A percentile compares a stretch with the other conserved stretches of the same genome.
phyloP scores from a whole-genome alignment of 1,140 invertebrate species.

The Akabosia matsudoensis region DNA sequence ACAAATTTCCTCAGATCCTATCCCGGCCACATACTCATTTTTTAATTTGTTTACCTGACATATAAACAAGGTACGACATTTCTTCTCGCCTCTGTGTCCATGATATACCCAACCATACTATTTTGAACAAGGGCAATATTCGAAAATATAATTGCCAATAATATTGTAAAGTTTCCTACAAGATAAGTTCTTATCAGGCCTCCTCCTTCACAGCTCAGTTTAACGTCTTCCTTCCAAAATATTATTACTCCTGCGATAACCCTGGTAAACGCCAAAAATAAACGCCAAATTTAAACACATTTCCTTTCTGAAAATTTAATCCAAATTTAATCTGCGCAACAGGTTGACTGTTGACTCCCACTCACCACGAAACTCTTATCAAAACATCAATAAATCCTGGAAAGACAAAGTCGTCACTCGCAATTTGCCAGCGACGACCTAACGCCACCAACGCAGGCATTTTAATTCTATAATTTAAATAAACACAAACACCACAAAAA shows the following conservation, averaged over 20 bases:
- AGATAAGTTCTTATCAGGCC: slow-evolving; percentile 45
- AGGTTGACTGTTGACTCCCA: background rate
- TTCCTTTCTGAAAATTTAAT: slow-evolving; percentile 2
- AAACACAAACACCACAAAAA: no score
- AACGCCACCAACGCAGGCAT: slow-evolving; percentile 73
- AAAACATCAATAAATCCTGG: slow-evolving; percentile 71
- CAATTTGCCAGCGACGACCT: slow-evolving; percentile 73
- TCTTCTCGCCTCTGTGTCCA: slow-evolving; percentile 50
- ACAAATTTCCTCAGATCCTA: no score
- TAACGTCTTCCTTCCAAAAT: slow-evolving; percentile 45
- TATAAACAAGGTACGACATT: slow-evolving; percentile 52
- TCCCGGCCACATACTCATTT: background rate
- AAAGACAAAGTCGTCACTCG: slow-evolving; percentile 74
- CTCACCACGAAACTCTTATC: slow-evolving; percentile 68
- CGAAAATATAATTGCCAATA: slow-evolving; percentile 49
- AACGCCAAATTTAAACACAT: slow-evolving; percentile 19
- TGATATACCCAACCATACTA: slow-evolving; percentile 53
- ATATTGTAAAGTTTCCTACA: slow-evolving; percentile 48
- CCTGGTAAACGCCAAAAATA: slow-evolving; percentile 38
- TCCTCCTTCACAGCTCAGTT: slow-evolving; percentile 46
- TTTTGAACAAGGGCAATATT: slow-evolving; percentile 49
- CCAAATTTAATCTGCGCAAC: background rate
- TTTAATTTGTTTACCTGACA: slow-evolving; percentile 47
- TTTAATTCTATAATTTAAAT: slow-evolving; percentile 40
- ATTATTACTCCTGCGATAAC: slow-evolving; percentile 46